Evolutionary conservation across 2,888 invertebrate species (phyloP).

Genomic region (Erebia ligea): DNA sequence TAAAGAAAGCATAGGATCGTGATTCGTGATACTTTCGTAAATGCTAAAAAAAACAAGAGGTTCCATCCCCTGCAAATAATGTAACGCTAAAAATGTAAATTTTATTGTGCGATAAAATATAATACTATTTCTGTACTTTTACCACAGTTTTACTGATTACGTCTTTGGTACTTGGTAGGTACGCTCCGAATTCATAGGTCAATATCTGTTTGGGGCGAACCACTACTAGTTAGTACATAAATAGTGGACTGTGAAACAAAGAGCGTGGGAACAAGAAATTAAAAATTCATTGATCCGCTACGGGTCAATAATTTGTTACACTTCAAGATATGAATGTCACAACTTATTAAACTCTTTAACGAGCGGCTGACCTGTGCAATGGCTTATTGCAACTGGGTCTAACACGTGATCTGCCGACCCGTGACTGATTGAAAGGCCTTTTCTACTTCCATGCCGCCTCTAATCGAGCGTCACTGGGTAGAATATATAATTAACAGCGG

Average conservation of each 20-base stretch:
- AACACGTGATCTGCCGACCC: constrained; percentile 72
- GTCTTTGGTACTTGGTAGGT: too few relatives aligned
- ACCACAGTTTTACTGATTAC: too few relatives aligned
- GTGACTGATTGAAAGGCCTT: constrained; percentile 63
- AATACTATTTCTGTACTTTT: too few relatives aligned
- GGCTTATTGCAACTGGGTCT: constrained; percentile 49
- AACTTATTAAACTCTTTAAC: constrained; percentile 56
- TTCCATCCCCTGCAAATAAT: too few relatives aligned
- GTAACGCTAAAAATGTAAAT: too few relatives aligned
- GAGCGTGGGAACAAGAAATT: constrained; percentile 29
- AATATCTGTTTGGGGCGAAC: too few relatives aligned
- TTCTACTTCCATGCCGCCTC: constrained; percentile 57
- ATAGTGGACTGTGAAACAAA: not conserved
- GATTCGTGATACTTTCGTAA: too few relatives aligned
- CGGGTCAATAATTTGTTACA: constrained; percentile 39
- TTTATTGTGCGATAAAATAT: too few relatives aligned
- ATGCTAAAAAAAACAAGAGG: too few relatives aligned
- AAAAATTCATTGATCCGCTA: constrained; percentile 31
- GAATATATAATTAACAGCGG: constrained; percentile 52
- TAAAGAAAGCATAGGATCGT: too few relatives aligned
- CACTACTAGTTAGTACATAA: not conserved
- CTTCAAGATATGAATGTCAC: constrained; percentile 57
- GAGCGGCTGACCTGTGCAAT: constrained; percentile 61
- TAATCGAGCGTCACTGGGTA: constrained; percentile 69
- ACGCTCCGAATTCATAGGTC: too few relatives aligned